Percentiles rank a stretch among this genome's conserved stretches.
These are phyloP conservation scores for Ceratitis capitata DNA, from an alignment of 1,140 invertebrate genomes.

Conservation along the genomic window DNA sequence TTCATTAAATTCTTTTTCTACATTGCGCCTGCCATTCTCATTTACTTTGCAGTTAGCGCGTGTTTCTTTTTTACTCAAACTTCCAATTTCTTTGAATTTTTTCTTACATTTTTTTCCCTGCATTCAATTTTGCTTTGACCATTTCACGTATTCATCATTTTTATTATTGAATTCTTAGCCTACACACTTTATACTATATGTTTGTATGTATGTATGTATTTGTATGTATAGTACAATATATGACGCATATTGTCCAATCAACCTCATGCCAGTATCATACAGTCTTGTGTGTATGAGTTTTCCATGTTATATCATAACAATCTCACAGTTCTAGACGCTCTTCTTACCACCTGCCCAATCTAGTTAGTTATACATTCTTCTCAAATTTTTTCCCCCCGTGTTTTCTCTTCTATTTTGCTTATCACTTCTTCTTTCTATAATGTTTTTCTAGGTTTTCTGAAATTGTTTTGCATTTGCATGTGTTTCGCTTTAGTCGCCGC, in stretches of 20 bases:
- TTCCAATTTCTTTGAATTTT: neutral
- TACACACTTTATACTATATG: slow-evolving; percentile 2
- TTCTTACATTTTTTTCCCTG: neutral
- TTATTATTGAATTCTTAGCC: slow-evolving; percentile 34
- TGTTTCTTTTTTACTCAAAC: neutral
- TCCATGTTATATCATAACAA: neutral
- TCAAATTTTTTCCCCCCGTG: neutral
- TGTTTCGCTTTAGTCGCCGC: slow-evolving; percentile 1
- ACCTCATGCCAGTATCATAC: neutral
- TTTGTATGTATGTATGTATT: no score
- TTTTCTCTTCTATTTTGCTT: neutral
- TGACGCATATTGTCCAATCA: slow-evolving; percentile 21
- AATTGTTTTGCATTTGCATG: slow-evolving; percentile 9
- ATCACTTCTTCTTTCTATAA: neutral
- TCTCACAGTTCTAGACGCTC: neutral
- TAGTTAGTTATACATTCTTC: slow-evolving; percentile 9
- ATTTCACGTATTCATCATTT: slow-evolving; percentile 20
- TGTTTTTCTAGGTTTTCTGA: slow-evolving; percentile 14
- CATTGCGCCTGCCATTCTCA: neutral
- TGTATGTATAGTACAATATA: no score
- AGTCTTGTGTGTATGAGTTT: neutral
- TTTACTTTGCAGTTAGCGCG: neutral
- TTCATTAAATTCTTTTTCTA: neutral
- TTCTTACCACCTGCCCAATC: neutral
- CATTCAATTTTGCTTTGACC: neutral